phyloP scores from a whole-genome alignment of 2,797 vertebrate species.

The Intellagama lesueurii region DNA sequence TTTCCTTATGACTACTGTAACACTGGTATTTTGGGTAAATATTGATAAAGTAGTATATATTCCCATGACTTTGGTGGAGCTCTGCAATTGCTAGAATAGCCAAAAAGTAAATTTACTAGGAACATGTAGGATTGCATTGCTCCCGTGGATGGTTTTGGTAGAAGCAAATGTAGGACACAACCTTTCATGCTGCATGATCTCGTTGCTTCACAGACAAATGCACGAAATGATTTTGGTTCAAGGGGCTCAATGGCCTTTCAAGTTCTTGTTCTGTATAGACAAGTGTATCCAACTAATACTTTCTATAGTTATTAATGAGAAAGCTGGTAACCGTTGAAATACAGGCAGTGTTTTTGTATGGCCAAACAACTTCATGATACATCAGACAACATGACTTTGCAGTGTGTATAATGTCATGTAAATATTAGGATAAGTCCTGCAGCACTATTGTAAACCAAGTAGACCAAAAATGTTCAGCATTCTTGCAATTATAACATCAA shows the following conservation, averaged over 20 bases:
- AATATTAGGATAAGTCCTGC: not conserved
- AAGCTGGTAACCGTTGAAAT: not conserved
- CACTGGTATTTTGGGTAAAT: not conserved
- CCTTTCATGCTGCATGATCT: not conserved
- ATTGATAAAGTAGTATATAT: not conserved
- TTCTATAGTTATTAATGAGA: not conserved
- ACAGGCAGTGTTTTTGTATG: not conserved
- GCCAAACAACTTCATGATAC: not conserved
- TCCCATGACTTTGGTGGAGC: not conserved
- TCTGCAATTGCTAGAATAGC: not conserved
- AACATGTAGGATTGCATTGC: not conserved
- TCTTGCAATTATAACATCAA: not conserved
- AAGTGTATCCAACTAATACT: not conserved
- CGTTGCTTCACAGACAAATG: not conserved
- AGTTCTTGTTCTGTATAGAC: not conserved
- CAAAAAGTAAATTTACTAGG: not conserved
- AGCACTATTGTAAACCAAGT: not conserved
- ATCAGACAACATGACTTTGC: not conserved
- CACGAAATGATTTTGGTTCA: not conserved
- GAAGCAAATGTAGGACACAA: not conserved
- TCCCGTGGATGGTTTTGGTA: not conserved
- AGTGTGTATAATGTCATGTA: not conserved
- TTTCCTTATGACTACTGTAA: not conserved
- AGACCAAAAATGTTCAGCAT: not conserved
- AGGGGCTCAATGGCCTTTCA: not conserved